Percentiles rank a stretch among this genome's conserved stretches.
Evolutionary conservation across 2,888 invertebrate genomes (phyloP).

Genomic region (Ischnus inquisitorius): DNA sequence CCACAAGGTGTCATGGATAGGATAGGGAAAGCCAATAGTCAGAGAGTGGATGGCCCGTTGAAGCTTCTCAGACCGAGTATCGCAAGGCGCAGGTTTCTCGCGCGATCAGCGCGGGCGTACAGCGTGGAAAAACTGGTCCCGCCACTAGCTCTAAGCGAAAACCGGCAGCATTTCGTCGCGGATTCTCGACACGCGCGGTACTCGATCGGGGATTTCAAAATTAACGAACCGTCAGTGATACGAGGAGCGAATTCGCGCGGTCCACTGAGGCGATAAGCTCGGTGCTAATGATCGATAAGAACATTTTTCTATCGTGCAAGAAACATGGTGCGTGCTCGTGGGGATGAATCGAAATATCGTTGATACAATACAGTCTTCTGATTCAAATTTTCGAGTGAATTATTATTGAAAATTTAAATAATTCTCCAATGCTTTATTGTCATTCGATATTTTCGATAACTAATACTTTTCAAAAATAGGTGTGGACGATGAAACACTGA

Average conservation of each 20-base stretch:
- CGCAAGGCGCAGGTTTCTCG: conserved; percentile 69
- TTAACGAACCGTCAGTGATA: conserved; percentile 1
- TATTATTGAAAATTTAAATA: no score
- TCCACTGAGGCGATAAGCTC: not conserved
- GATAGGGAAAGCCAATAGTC: conserved; percentile 13
- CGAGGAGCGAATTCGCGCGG: not conserved
- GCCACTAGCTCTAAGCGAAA: conserved; percentile 70
- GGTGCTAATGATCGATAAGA: conserved; percentile 1
- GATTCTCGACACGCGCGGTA: conserved; percentile 70
- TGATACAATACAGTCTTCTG: not conserved
- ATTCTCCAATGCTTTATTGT: not conserved
- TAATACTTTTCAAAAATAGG: not conserved
- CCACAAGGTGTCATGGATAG: not conserved
- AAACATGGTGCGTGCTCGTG: not conserved
- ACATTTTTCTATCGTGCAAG: not conserved
- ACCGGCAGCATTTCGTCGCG: conserved; percentile 74
- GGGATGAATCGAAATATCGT: not conserved
- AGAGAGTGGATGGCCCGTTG: conserved; percentile 1
- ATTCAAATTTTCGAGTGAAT: not conserved
- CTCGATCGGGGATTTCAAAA: conserved; percentile 53
- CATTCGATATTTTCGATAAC: not conserved
- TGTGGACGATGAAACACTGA: not conserved
- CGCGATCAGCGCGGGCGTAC: conserved; percentile 61
- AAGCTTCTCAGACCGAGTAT: conserved; percentile 16
- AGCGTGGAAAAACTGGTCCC: conserved; percentile 47